Conservation (phyloP, 2,888 invertebrate species). For the Zygaena filipendulae region DNA sequence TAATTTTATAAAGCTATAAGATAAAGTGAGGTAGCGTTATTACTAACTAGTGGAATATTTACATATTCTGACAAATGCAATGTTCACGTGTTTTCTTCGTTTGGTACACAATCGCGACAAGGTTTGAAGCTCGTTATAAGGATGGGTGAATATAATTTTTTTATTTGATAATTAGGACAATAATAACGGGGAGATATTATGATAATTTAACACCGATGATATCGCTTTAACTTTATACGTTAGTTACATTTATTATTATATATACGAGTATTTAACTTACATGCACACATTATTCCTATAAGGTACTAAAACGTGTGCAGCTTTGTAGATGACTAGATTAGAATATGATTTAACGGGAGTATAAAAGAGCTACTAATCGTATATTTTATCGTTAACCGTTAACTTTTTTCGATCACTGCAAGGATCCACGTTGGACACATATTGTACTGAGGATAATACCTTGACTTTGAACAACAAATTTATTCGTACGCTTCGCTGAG, state of each 20-base stretch:
- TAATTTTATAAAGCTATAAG: conserved; percentile 64
- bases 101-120: conserved; percentile 41
- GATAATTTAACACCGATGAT: too few species aligned
- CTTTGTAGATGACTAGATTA: conserved; percentile 67
- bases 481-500: conserved; percentile 75
- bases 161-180: conserved; percentile 26
- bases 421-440: conserved; percentile 63
- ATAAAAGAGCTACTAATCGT: conserved; percentile 56
- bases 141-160: conserved; percentile 18
- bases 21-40: conserved; percentile 66
- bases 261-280: conserved; percentile 63
- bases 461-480: conserved; percentile 42
- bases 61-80: conserved; percentile 53
- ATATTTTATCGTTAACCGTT: conserved; percentile 36
- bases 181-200: too few species aligned
- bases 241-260: too few species aligned
- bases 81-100: conserved; percentile 27
- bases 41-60: conserved; percentile 63
- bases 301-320: conserved; percentile 55
- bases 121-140: conserved; percentile 21
- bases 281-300: conserved; percentile 45
- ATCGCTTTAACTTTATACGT: too few species aligned
- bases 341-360: conserved; percentile 49
- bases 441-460: conserved; percentile 57
- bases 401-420: conserved; percentile 67